A percentile compares a stretch with the other conserved stretches of the same genome.
These are phyloP conservation scores for Cylloceria caligata DNA, from an alignment of 2,888 invertebrate species.

Conservation along the genomic window DNA sequence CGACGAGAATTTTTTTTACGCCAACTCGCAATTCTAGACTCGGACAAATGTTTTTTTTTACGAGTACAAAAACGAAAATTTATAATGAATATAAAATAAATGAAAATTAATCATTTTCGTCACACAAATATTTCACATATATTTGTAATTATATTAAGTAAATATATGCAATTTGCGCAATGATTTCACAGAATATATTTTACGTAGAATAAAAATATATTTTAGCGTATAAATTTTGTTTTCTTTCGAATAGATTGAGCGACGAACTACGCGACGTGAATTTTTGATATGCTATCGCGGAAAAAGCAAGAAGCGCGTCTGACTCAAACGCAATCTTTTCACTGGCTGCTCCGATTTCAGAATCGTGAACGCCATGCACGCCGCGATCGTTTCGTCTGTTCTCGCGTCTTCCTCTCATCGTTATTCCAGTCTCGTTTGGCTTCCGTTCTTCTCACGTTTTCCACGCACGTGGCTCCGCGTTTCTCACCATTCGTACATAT, in stretches of 20 bases:
- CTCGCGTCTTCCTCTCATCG: conserved; percentile 33
- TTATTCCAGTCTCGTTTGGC: conserved; percentile 58
- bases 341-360: conserved; percentile 59
- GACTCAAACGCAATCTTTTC: conserved; percentile 57
- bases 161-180: too few relatives aligned
- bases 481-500: conserved; percentile 2
- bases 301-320: conserved; percentile 35
- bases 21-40: too few relatives aligned
- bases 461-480: conserved; percentile 56
- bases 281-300: neutral
- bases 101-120: too few relatives aligned
- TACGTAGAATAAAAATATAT: neutral
- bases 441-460: conserved; percentile 53
- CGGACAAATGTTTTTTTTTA: too few relatives aligned
- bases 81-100: too few relatives aligned
- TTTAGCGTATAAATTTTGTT: neutral
- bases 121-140: too few relatives aligned
- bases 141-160: too few relatives aligned
- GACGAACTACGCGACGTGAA: conserved; percentile 23
- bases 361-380: conserved; percentile 19
- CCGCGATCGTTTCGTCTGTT: neutral
- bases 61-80: too few relatives aligned
- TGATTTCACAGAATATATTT: too few relatives aligned
- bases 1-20: conserved; percentile 8
- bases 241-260: neutral